Base-by-base conservation (phyloP, 2,113 vertebrate genomes). In the Bucco capensis region DNA sequence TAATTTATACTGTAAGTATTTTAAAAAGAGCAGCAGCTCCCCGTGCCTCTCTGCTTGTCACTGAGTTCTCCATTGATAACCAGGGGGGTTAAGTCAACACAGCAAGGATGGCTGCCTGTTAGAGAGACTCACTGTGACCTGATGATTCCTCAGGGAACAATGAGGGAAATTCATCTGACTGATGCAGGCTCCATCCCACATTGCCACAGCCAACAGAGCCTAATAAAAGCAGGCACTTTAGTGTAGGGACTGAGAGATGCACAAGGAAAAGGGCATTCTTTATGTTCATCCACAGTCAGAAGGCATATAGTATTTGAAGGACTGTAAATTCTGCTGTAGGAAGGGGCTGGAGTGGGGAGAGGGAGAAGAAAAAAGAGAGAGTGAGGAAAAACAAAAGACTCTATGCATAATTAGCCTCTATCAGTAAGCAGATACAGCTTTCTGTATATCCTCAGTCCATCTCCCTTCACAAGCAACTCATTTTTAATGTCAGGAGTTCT, bases 101-200 rank as follows among this genome's bases (percentile, higher is more conserved):
- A 3, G 51, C 56, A 83, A 60, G 38, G 35, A 57, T 3, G 2
- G 42, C 47, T 37, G 28, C 24, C 14, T 21, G 8, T 35, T 78
- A 67, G n/a, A 58, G 64, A 87, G 2, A 1, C 57, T 82, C 4
- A 2, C 46, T 49, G 37, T 90, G 74, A 74, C 47, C 65, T 11
- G n/a, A 35, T 25, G 61, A 50, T 56, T 89, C 88, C 79, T 58
- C 24, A 10, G 57, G 78, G 82, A 91, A 76, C 65, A 5, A 0
- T 4, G 40, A 82, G 33, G 40, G 71, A 91, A 89, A 92, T 64
- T 54, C 38, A 69, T 79, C 57, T 69, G 92, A 72, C 71, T 85
- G 66, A 72, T 0, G 0, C 30, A 54, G 74, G 12, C 66, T 85
- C 44, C 0, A 0, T 56, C 62, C 49, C n/a, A 60, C n/a, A 13